A percentile compares a stretch with the other conserved stretches of the same genome.
Evolutionary conservation across 64 coral and sea anemone genomes (phyloP).

Genomic region (Orbicella faveolata): DNA sequence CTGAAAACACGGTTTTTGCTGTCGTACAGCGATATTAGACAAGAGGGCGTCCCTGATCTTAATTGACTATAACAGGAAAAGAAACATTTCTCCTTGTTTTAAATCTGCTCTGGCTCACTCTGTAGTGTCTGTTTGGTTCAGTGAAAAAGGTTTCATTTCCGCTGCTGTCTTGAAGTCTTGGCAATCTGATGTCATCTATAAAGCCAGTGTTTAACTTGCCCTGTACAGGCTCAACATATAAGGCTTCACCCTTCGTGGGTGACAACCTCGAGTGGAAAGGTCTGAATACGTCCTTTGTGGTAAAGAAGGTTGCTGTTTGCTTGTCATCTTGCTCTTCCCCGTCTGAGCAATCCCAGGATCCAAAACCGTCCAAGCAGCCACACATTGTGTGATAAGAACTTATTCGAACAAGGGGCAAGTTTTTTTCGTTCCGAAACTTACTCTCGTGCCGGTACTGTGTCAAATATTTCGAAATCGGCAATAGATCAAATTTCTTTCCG

Average conservation of each 20-base stretch:
- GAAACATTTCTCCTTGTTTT: background rate
- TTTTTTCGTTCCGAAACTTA: slow-evolving; percentile 19
- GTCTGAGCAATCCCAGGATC: background rate
- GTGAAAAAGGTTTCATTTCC: slow-evolving; percentile 17
- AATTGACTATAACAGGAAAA: slow-evolving; percentile 32
- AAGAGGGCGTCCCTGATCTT: background rate
- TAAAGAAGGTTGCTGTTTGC: slow-evolving; percentile 69
- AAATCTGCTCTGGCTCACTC: background rate
- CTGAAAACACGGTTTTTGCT: background rate
- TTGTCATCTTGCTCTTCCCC: background rate
- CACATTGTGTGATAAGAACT: slow-evolving; percentile 67
- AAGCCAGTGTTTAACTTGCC: slow-evolving; percentile 3
- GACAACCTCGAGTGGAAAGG: slow-evolving; percentile 37
- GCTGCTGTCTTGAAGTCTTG: background rate
- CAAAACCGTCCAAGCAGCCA: background rate
- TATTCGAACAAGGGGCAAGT: slow-evolving; percentile 68
- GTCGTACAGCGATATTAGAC: background rate
- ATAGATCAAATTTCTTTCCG: slow-evolving; percentile 76
- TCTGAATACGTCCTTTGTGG: slow-evolving; percentile 77
- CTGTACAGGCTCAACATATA: slow-evolving; percentile 36
- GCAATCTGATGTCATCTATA: slow-evolving; percentile 3
- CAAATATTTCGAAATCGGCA: slow-evolving; percentile 78
- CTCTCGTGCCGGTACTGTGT: slow-evolving; percentile 39
- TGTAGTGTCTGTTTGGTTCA: slow-evolving; percentile 6
- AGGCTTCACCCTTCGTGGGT: slow-evolving; percentile 60